Percentiles rank a stretch among this genome's conserved stretches.
Evolutionary conservation across 2,113 vertebrate species (phyloP).

Genomic region (Melanostigma gelatinosum): DNA sequence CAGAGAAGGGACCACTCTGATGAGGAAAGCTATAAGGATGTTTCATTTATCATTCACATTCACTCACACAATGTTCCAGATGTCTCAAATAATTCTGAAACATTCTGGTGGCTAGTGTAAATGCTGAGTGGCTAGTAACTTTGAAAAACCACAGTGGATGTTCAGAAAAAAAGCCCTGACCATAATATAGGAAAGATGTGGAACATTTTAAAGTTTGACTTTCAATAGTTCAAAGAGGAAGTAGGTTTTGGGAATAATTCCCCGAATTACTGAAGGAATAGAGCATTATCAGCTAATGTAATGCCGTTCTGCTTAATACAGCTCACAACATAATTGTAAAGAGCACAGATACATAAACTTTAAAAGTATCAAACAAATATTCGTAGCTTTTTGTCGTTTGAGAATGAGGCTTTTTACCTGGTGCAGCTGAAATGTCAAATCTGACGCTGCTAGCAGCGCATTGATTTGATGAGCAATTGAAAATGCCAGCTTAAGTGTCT

Average conservation of each 20-base stretch:
- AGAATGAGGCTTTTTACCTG: constrained; percentile 13
- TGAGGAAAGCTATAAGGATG: too few relatives aligned
- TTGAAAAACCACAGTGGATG: neutral
- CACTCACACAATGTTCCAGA: too few relatives aligned
- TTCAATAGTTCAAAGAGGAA: too few relatives aligned
- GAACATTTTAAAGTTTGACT: too few relatives aligned
- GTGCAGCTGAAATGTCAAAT: neutral
- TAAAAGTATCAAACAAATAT: neutral
- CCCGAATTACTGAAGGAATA: neutral
- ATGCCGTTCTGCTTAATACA: neutral
- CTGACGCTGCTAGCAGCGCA: constrained; percentile 31
- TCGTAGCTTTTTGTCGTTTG: neutral
- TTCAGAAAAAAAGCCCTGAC: neutral
- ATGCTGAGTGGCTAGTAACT: neutral
- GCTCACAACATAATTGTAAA: neutral
- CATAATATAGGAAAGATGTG: neutral
- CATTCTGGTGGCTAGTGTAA: neutral
- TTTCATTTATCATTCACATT: too few relatives aligned
- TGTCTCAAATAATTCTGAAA: too few relatives aligned
- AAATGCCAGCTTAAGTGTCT: constrained; percentile 24
- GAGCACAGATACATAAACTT: neutral
- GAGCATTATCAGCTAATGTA: neutral
- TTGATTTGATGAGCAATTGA: constrained; percentile 45
- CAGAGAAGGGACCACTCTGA: too few relatives aligned
- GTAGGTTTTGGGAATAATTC: too few relatives aligned